A percentile compares a stretch with the other conserved stretches of the same genome.
Conservation (phyloP, 2,888 invertebrate species). For the Caenorhabditis parvicauda region DNA sequence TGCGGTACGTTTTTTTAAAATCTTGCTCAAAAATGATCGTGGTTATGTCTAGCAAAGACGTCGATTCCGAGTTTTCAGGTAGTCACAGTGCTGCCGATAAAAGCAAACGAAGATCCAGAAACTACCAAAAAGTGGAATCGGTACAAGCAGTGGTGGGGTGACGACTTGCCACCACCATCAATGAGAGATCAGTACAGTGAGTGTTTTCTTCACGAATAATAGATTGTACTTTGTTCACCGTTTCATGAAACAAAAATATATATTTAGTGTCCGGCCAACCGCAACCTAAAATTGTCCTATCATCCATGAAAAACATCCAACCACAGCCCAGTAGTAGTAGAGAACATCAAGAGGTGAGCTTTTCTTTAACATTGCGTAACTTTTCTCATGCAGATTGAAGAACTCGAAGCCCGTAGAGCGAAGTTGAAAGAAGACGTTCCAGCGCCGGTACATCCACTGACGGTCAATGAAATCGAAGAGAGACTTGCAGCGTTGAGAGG, state of each 20-base stretch:
- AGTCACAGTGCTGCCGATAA: background rate
- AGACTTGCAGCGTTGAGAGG: conserved; percentile 50
- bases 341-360: no score
- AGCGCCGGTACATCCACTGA: conserved; percentile 8
- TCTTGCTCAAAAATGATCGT: background rate
- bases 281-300: no score
- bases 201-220: background rate
- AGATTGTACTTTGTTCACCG: background rate
- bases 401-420: conserved; percentile 15
- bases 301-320: no score
- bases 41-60: background rate
- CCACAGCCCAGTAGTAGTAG: no score
- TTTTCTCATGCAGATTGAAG: background rate
- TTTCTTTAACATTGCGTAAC: no score
- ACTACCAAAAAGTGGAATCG: no score
- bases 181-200: conserved; percentile 11
- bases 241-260: no score
- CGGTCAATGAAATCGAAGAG: conserved; percentile 47
- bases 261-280: no score
- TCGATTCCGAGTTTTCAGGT: no score
- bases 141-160: conserved; percentile 58
- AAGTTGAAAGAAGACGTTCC: conserved; percentile 13
- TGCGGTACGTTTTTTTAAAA: conserved; percentile 4
- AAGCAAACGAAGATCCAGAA: no score
- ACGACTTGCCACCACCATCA: conserved; percentile 51